A percentile compares a stretch with the other conserved stretches of the same genome.
These are phyloP conservation scores for Sarcoramphus papa DNA, from an alignment of 2,797 vertebrate species.

Conservation along the genomic window DNA sequence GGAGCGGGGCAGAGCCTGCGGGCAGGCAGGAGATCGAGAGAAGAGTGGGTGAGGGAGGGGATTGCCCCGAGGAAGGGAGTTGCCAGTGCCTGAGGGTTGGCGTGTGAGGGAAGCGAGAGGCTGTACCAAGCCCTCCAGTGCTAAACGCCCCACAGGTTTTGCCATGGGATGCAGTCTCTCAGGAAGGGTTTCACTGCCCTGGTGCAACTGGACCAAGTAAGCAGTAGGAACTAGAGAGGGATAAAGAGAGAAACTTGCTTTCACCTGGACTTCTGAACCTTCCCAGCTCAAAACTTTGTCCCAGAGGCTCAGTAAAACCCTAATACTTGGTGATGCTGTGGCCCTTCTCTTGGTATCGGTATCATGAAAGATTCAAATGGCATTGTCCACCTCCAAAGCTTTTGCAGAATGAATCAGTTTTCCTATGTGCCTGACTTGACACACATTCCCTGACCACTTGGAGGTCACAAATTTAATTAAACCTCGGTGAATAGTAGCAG, in stretches of 20 bases:
- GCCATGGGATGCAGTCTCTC: not conserved
- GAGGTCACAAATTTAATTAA: constrained; percentile 67
- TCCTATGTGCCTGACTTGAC: constrained; percentile 53
- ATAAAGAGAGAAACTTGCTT: not conserved
- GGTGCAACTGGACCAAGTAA: not conserved
- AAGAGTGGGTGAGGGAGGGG: not conserved
- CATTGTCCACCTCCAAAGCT: constrained; percentile 57
- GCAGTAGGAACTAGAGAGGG: not conserved
- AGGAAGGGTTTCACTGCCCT: not conserved
- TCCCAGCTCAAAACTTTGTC: constrained; percentile 19
- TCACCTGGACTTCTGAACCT: not conserved
- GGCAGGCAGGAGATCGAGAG: not conserved
- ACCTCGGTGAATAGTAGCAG: constrained; percentile 54
- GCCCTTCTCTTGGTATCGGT: constrained; percentile 30
- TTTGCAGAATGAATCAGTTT: constrained; percentile 53
- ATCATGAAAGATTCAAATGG: constrained; percentile 63
- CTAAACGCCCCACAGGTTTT: not conserved
- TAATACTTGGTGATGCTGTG: not conserved
- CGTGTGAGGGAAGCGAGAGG: not conserved
- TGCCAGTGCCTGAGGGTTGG: not conserved
- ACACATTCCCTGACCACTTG: constrained; percentile 59
- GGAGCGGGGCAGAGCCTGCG: not conserved
- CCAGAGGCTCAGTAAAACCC: not conserved
- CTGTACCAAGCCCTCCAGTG: not conserved
- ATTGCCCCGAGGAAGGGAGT: not conserved